These are phyloP conservation scores for Eutolmus rufibarbis DNA, from an alignment of 2,888 invertebrate genomes.

Conservation along the genomic window DNA sequence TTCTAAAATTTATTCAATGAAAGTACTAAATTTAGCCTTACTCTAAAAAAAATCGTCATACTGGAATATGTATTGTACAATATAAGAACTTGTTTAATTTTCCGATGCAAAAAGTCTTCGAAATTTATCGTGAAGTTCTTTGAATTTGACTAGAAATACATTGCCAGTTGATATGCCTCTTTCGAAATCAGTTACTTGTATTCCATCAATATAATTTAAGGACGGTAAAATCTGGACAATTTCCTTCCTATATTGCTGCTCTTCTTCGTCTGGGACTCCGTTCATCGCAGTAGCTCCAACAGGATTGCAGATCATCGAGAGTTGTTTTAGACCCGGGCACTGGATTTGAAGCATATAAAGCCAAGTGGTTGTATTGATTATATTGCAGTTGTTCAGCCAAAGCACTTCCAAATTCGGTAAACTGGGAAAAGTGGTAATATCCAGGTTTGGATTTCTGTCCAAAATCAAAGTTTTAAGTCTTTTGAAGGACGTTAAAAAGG, in stretches of 20 bases:
- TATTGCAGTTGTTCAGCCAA: conserved; percentile 75
- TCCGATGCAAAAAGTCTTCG: background rate
- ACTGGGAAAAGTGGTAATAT: conserved; percentile 72
- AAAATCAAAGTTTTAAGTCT: conserved; percentile 76
- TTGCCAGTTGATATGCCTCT: background rate
- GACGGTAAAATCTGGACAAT: conserved; percentile 49
- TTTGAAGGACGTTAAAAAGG: conserved; percentile 73
- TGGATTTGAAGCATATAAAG: conserved; percentile 71
- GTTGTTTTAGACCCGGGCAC: conserved; percentile 74
- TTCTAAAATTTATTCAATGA: background rate
- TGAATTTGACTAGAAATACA: background rate
- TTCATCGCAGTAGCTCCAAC: conserved; percentile 77
- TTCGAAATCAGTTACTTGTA: conserved; percentile 9
- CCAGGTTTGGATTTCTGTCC: conserved; percentile 77
- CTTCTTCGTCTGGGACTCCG: conserved; percentile 64
- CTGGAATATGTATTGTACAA: too few species aligned
- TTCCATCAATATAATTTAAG: conserved; percentile 51
- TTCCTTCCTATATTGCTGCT: conserved; percentile 49
- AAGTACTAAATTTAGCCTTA: background rate
- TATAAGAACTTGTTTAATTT: background rate
- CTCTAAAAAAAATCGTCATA: background rate
- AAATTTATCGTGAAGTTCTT: background rate
- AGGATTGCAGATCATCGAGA: conserved; percentile 81
- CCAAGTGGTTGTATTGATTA: conserved; percentile 72
- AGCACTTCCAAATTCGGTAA: conserved; percentile 74